Evolutionary conservation across 2,888 invertebrate species (phyloP), one percentile per base, ranked within the genome.

Genomic region (Dynastes grantii): DNA sequence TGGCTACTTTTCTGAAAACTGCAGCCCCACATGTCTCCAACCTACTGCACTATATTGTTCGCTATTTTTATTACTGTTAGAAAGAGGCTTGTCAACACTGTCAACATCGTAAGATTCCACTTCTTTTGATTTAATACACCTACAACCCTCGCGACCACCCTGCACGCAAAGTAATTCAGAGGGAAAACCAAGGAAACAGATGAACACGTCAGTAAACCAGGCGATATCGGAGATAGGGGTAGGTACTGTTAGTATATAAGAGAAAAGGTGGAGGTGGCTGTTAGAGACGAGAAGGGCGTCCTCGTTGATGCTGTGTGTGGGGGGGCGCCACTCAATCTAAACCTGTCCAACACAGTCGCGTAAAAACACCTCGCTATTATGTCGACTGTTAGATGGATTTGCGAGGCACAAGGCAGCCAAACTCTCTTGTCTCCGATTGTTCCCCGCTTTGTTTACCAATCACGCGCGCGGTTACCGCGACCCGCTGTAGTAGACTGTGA

Each of bases 311-410:
- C 37, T 40, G 63, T 65, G 67, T 68, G 78, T 16, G 76, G 76
- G 81, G 81, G 84, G 81, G 84, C 81, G 83, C 84, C 84, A 86
- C 87, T 87, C 87, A 87, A 87, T 87, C 87, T 86, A 85, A 85
- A 87, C 85, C 87, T 87, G 87, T 87, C 87, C 85, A 84, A 83
- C 83, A 83, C 87, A 87, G 86, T 83, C 85, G 84, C 81, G 85
- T 85, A 87, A 87, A 87, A 87, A 87, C 86, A 86, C 87, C 86
- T 86, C 85, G 85, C 87, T 86, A 86, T 87, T 87, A 86, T 87
- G 86, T 85, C 85, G 86, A 86, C 86, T 87, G 85, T 83, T 85
- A 85, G 87, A 86, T 85, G 86, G 87, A 87, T 87, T 87, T 85
- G 86, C 85, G 11, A 45, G 45, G 45, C 45, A 45, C 45, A 45